A percentile compares a stretch with the other conserved stretches of the same genome.
Evolutionary conservation across 2,888 invertebrate species (phyloP).

Genomic region (Pegoplata infirma): DNA sequence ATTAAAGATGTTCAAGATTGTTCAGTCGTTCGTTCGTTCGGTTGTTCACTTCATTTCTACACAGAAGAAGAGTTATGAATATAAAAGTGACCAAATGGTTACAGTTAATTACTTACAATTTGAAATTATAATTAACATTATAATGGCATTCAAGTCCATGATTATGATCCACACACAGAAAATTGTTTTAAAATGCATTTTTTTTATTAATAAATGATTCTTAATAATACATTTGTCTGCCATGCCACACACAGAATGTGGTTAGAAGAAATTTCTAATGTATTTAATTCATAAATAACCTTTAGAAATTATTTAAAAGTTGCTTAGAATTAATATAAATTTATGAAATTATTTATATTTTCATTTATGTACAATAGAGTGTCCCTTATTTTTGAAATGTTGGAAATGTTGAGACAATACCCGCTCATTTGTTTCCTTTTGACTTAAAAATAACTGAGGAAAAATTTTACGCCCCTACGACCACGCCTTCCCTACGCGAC

Average conservation of each 20-base stretch:
- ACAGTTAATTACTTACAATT: slow-evolving; percentile 35
- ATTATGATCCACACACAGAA: neutral
- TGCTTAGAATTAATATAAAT: neutral
- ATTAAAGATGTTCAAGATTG: slow-evolving; percentile 13
- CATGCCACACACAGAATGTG: neutral
- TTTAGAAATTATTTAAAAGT: neutral
- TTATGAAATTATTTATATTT: neutral
- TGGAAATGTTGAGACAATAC: too few relatives aligned
- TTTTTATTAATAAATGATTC: slow-evolving; percentile 11
- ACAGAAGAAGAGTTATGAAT: slow-evolving; percentile 1
- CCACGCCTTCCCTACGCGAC: too few relatives aligned
- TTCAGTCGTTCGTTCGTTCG: too few relatives aligned
- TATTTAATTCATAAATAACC: neutral
- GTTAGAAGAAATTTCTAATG: neutral
- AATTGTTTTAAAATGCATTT: slow-evolving; percentile 36
- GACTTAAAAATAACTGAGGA: too few relatives aligned
- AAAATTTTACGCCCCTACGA: too few relatives aligned
- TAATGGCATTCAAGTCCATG: slow-evolving; percentile 13
- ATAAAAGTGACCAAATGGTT: slow-evolving; percentile 36
- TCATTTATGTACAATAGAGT: too few relatives aligned
- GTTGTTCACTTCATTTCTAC: neutral
- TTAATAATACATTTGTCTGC: neutral
- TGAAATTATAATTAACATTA: slow-evolving; percentile 40
- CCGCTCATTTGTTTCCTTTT: too few relatives aligned
- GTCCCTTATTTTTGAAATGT: too few relatives aligned